Percentiles rank a stretch among this genome's conserved stretches.
Conservation (phyloP, 2,113 vertebrate genomes). For the Dicrurus megarhynchus region DNA sequence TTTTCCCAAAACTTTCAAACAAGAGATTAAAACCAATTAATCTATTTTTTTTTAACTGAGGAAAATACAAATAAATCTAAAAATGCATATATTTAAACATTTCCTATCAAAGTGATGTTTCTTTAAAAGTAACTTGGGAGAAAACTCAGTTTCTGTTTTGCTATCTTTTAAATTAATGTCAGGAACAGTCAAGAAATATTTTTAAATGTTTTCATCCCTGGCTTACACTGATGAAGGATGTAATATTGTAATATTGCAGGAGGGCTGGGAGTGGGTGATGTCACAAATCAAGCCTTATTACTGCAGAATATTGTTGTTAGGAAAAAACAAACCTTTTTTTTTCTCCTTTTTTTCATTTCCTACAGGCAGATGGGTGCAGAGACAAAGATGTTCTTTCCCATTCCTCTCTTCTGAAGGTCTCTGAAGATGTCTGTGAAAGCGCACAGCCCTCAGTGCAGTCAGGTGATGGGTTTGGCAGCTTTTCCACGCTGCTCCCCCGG, state of each 20-base stretch:
- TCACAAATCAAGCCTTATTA: not conserved
- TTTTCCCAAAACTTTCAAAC: not conserved
- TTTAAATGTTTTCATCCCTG: not conserved
- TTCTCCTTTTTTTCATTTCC: not conserved
- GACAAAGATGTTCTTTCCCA: not conserved
- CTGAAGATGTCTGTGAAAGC: not conserved
- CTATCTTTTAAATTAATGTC: not conserved
- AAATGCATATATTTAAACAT: not conserved
- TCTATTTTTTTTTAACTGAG: not conserved
- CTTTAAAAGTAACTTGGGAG: not conserved
- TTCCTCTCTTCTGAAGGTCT: not conserved
- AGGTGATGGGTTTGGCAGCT: not conserved
- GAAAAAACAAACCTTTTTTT: rapidly evolving
- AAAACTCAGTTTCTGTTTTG: not conserved
- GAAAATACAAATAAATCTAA: not conserved
- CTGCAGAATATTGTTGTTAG: not conserved
- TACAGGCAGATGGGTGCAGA: not conserved
- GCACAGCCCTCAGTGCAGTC: not conserved
- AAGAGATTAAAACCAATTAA: not conserved
- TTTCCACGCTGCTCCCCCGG: rapidly evolving
- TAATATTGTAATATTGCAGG: not conserved
- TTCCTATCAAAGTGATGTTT: not conserved
- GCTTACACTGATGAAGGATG: not conserved
- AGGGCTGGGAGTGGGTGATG: too few species aligned
- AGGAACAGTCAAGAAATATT: not conserved